Evolutionary conservation across 1,140 invertebrate species (phyloP), one percentile per base, ranked within the genome.

Genomic region (Cherax destructor): DNA sequence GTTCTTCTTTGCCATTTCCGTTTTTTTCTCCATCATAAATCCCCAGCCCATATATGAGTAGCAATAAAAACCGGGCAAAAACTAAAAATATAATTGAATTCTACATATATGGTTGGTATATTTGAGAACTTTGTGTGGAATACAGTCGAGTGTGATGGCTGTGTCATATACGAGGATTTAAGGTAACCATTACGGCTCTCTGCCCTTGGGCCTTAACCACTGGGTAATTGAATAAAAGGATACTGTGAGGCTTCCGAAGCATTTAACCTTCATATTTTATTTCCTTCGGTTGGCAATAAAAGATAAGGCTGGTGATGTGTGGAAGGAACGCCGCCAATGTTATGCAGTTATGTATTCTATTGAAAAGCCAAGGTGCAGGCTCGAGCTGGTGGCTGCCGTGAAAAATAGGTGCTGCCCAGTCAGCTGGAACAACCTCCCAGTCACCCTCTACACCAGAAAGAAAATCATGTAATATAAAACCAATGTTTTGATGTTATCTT

Each of bases 401-500:
- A 5, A 30, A 21, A 74, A 30, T 30, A 30, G 7, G 9, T 24
- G 6, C 69, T 0, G 69, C 11, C n/a, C 69, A 74, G 69, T 30
- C n/a, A 74, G n/a, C n/a, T 74, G 69, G 69, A 74, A 74, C 69
- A n/a, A 30, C n/a, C 6, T n/a, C 6, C 6, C 5, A 30, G 69
- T 1, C n/a, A 0, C n/a, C 0, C 21, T 30, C 69, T 6, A 30
- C 24, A 21, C 59, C 2, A 83, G 59, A 49, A 47, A 47, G 81
- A 83, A 69, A 83, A 69, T 21, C 81, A 21, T 16, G 81, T 83
- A 83, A 83, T 83, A 69, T 47, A 61, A 83, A 83, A 69, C 81
- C 30, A 83, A 69, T 83, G 69, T 83, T 83, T 83, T 83, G 81
- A 83, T 83, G 10, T 49, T 69, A 83, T 83, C 59, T 49, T 69